A percentile compares a stretch with the other conserved stretches of the same genome.
Evolutionary conservation across 2,888 invertebrate species (phyloP).

Genomic region (Chaitophorus viminalis): DNA sequence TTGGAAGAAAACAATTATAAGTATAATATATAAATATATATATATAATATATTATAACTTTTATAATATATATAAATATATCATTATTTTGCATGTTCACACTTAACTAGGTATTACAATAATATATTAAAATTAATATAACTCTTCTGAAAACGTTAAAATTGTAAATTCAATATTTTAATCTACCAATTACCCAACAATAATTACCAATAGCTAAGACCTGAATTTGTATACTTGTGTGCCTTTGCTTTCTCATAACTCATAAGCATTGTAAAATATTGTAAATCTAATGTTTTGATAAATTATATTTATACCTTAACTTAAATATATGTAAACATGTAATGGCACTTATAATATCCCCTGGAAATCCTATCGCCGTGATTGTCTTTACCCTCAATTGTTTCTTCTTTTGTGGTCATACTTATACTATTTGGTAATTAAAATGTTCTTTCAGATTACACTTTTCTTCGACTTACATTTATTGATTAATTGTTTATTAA

Average conservation of each 20-base stretch:
- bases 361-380: slow-evolving; percentile 52
- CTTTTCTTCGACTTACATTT: slow-evolving; percentile 22
- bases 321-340: slow-evolving; percentile 49
- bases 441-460: slow-evolving; percentile 42
- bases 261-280: slow-evolving; percentile 34
- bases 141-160: slow-evolving; percentile 6
- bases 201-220: slow-evolving; percentile 55
- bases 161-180: background rate
- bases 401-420: slow-evolving; percentile 50
- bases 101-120: slow-evolving; percentile 32
- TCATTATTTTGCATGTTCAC: background rate
- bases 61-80: background rate
- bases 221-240: slow-evolving; percentile 12
- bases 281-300: slow-evolving; percentile 46
- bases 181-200: slow-evolving; percentile 43
- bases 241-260: slow-evolving; percentile 20
- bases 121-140: slow-evolving; percentile 12
- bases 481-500: slow-evolving; percentile 14
- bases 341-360: slow-evolving; percentile 52
- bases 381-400: slow-evolving; percentile 60
- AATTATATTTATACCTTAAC: slow-evolving; percentile 30
- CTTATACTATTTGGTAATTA: slow-evolving; percentile 47
- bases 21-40: background rate
- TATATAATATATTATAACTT: slow-evolving; percentile 1
- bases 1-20: slow-evolving; percentile 40